These are phyloP conservation scores for Bagarius yarrelli DNA, from an alignment of 2,113 vertebrate genomes.

Conservation along the genomic window DNA sequence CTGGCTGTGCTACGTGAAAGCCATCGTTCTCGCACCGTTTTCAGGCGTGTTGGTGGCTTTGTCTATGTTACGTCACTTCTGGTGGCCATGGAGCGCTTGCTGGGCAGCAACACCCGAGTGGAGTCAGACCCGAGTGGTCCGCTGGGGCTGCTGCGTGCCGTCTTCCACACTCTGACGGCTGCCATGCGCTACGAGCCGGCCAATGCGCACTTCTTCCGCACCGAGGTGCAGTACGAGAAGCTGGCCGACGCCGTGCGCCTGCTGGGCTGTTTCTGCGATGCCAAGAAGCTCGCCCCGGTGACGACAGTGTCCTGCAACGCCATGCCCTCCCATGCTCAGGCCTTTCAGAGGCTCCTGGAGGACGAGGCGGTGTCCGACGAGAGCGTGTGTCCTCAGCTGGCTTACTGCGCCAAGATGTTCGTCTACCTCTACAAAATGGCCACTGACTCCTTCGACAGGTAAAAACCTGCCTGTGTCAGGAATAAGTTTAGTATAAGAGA, in stretches of 20 bases:
- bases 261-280: constrained; percentile 94
- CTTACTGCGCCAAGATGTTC: constrained; percentile 95
- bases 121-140: constrained; percentile 70
- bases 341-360: constrained; percentile 92
- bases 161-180: constrained; percentile 92
- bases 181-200: constrained; percentile 98
- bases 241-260: constrained; percentile 93
- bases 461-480: constrained; percentile 24
- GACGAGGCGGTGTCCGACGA: constrained; percentile 81
- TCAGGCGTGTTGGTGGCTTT: constrained; percentile 96
- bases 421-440: constrained; percentile 97
- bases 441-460: constrained; percentile 99
- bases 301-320: constrained; percentile 70
- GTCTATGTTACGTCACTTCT: constrained; percentile 95
- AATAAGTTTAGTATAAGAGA: not conserved
- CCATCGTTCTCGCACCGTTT: constrained; percentile 94
- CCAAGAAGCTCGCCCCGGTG: constrained; percentile 84
- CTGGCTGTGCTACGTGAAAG: constrained; percentile 88
- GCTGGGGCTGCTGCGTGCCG: constrained; percentile 92
- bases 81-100: constrained; percentile 93
- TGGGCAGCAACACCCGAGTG: constrained; percentile 61
- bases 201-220: constrained; percentile 96
- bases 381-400: constrained; percentile 84
- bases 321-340: constrained; percentile 88
- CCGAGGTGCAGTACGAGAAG: constrained; percentile 98